Conservation (phyloP, 2,888 invertebrate species). For the Plebejus melissa region DNA sequence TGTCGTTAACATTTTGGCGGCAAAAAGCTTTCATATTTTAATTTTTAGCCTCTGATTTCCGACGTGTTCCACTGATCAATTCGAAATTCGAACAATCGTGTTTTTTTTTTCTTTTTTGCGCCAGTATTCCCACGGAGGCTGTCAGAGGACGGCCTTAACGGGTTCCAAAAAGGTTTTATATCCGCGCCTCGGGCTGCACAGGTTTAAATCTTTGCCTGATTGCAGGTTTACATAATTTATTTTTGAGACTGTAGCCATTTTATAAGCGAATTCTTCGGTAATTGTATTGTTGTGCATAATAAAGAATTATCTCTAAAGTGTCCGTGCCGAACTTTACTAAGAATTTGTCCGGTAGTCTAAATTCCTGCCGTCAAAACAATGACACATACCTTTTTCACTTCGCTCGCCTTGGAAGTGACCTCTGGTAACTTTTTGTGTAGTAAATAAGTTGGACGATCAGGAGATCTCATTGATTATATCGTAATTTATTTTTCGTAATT, state of each 20-base stretch:
- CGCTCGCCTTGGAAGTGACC: background rate
- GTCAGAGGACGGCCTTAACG: conserved; percentile 56
- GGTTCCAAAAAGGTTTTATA: conserved; percentile 42
- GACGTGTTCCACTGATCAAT: conserved; percentile 52
- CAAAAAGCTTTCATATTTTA: conserved; percentile 49
- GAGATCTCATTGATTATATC: background rate
- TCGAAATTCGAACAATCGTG: conserved; percentile 54
- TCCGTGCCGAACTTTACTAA: background rate
- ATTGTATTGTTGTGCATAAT: background rate
- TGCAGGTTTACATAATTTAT: conserved; percentile 57
- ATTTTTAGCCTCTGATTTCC: conserved; percentile 48
- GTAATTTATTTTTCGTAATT: too few relatives aligned
- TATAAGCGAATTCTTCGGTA: conserved; percentile 17
- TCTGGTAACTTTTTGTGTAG: too few relatives aligned
- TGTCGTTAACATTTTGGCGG: background rate
- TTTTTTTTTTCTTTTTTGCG: conserved; percentile 54
- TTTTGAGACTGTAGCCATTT: conserved; percentile 40
- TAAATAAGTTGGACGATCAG: background rate
- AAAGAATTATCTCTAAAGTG: background rate
- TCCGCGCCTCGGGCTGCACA: conserved; percentile 67
- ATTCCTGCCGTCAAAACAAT: conserved; percentile 1
- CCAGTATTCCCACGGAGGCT: conserved; percentile 67
- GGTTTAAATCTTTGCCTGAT: conserved; percentile 63
- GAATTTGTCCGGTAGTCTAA: background rate
- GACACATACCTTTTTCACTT: conserved; percentile 8